A percentile compares a stretch with the other conserved stretches of the same genome.
These are phyloP conservation scores for Cassiopea xamachana DNA, from an alignment of 30 jellyfish, hydroid and myxozoan species.

Conservation along the genomic window DNA sequence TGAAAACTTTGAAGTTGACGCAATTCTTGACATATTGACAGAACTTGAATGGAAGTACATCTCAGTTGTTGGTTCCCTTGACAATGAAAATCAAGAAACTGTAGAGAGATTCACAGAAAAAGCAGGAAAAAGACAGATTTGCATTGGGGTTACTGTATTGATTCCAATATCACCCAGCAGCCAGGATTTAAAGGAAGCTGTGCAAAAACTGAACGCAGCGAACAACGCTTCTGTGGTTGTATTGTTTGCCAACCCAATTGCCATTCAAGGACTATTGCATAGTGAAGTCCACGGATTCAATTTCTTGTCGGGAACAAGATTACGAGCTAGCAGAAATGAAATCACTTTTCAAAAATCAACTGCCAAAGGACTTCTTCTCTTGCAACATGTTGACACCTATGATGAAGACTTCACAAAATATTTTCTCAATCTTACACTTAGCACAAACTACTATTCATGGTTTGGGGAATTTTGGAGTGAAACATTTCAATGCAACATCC, in stretches of 20 bases:
- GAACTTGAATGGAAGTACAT: slow-evolving; percentile 11
- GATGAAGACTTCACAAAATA: slow-evolving; percentile 5
- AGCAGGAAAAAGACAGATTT: background rate
- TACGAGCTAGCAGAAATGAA: slow-evolving; percentile 5
- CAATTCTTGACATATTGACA: background rate
- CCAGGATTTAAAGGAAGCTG: background rate
- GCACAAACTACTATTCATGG: slow-evolving; percentile 3
- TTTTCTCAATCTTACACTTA: background rate
- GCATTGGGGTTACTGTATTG: background rate
- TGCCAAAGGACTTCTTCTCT: slow-evolving; percentile 11
- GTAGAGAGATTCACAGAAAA: background rate
- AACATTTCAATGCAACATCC: slow-evolving; percentile 11
- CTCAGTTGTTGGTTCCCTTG: slow-evolving; percentile 1
- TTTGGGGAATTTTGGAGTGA: slow-evolving; percentile 27
- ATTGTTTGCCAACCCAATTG: background rate
- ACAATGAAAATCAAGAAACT: background rate
- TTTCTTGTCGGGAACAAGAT: background rate
- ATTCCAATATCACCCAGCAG: background rate
- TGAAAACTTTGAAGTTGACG: background rate
- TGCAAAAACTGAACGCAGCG: background rate
- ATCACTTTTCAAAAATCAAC: background rate
- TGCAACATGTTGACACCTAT: slow-evolving; percentile 24
- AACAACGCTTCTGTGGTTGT: background rate
- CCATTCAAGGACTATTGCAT: background rate
- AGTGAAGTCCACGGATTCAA: background rate